These are phyloP conservation scores for Brassicogethes aeneus DNA, from an alignment of 2,888 invertebrate species.

Conservation along the genomic window DNA sequence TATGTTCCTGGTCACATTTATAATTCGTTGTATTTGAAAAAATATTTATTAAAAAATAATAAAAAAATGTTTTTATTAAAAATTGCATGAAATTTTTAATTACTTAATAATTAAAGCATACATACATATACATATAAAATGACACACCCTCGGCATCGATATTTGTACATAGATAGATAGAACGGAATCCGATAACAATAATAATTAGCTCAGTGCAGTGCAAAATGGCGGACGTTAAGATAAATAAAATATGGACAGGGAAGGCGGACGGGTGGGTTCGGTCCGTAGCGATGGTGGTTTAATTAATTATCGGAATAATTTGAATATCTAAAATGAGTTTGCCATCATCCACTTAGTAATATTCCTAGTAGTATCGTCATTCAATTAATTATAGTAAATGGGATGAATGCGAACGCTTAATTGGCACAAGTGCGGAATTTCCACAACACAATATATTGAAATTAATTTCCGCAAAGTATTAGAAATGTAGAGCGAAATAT, in stretches of 20 bases:
- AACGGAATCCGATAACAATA: not conserved
- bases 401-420: not conserved
- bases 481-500: not conserved
- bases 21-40: too few species aligned
- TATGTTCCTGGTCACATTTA: too few species aligned
- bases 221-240: conserved; percentile 9
- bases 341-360: conserved; percentile 1
- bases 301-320: conserved; percentile 1
- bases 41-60: too few species aligned
- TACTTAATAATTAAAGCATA: too few species aligned
- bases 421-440: conserved; percentile 1
- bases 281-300: conserved; percentile 1
- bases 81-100: too few species aligned
- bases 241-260: conserved; percentile 13
- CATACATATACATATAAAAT: too few species aligned
- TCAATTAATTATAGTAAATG: conserved; percentile 1
- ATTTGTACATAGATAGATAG: not conserved
- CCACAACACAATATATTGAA: conserved; percentile 1
- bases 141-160: too few species aligned
- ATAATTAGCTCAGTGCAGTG: not conserved
- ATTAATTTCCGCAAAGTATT: conserved; percentile 1
- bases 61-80: too few species aligned
- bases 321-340: conserved; percentile 1
- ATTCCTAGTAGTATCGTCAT: conserved; percentile 1
- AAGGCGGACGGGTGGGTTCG: not conserved